Evolutionary conservation across 2,113 vertebrate genomes (phyloP), one percentile per base, ranked within the genome.

Genomic region (Patagioenas fasciata): DNA sequence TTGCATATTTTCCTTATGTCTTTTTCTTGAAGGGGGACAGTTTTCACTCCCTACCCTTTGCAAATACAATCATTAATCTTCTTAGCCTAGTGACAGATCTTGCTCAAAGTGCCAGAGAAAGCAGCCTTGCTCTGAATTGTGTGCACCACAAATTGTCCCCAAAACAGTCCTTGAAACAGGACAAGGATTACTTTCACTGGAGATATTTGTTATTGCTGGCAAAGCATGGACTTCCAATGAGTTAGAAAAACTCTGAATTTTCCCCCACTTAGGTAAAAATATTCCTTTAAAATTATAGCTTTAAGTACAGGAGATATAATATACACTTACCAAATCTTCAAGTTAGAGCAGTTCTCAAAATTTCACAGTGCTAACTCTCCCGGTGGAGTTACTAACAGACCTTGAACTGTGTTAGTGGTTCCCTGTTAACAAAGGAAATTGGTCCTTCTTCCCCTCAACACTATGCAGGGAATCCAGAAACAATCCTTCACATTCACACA

Each of bases 251-350:
- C 12, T 15, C 26, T 20, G 4, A 11, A 8, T 70, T 61, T 93
- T 38, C 25, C 1, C 32, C 8, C 4, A n/a, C 53, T 81, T 73
- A 66, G 15, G 24, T 57, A 60, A 71, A 40, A 81, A 10, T 34
- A 15, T 11, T 65, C 24, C 34, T 47, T 84, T 21, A 61, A 32
- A 75, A 40, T 31, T 40, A 31, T 19, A 42, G 11, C 32, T 79
- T 18, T 72, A 85, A 71, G 25, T 28, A 28, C 13, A 75, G 31
- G 85, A 67, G 48, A 29, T 24, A 29, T 0, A 53, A 29, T 24
- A 32, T 0, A 53, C 0, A 0, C 11, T 64, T 51, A 64, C 0
- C 10, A 48, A 78, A 90, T 53, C 6, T 75, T 89, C 8, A 18
- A 24, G 25, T 64, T 42, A 60, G 34, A 67, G 8, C 11, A 51